A percentile compares a stretch with the other conserved stretches of the same genome.
Conservation (phyloP, 2,113 vertebrate species). For the Rhynchopsitta pachyrhyncha region DNA sequence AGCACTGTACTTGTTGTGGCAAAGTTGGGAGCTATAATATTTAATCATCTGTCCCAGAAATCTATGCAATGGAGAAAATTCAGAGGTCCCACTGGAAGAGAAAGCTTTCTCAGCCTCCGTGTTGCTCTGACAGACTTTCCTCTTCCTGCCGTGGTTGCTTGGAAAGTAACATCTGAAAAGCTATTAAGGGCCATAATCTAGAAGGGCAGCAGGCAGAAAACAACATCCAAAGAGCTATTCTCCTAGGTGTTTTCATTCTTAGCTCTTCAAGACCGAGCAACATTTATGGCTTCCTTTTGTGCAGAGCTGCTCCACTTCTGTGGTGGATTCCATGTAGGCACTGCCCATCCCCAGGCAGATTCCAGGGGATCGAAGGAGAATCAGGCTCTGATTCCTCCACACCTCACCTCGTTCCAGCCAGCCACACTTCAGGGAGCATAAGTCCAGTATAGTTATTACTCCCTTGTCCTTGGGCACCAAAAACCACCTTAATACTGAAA, state of each 20-base stretch:
- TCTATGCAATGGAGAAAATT: not conserved
- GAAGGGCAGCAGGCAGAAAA: not conserved
- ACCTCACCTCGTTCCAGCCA: not conserved
- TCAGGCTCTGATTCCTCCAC: not conserved
- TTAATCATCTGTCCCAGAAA: not conserved
- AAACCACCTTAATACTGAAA: not conserved
- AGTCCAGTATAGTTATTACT: not conserved
- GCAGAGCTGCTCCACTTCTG: not conserved
- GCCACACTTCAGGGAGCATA: not conserved
- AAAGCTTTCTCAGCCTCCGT: not conserved
- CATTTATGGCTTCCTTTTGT: not conserved
- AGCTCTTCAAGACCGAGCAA: rapidly evolving
- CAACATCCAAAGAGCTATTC: not conserved
- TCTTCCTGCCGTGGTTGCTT: not conserved
- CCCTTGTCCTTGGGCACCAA: not conserved
- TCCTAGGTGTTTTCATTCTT: not conserved
- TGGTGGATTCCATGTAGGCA: not conserved
- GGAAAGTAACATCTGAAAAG: not conserved
- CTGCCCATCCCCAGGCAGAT: not conserved
- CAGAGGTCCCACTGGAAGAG: not conserved
- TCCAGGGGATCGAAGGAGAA: not conserved
- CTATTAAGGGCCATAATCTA: not conserved
- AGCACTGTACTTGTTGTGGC: rapidly evolving
- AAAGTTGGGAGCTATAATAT: not conserved
- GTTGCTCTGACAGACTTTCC: not conserved